Base-by-base conservation (phyloP, 2,113 vertebrate genomes). In the Alaudala cheleensis region DNA sequence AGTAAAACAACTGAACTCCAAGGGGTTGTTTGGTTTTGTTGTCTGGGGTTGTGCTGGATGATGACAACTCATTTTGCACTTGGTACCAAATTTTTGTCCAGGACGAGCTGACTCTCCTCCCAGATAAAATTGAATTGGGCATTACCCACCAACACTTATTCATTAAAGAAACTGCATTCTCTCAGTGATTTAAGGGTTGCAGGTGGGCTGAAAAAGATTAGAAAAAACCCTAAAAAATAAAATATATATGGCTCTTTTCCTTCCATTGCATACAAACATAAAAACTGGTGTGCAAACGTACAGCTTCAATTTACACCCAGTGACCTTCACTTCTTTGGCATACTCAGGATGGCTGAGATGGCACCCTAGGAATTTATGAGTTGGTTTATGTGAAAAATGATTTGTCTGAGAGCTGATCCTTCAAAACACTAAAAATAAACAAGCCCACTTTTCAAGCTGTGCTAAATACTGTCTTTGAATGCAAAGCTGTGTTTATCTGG, bases 361-460 rank as follows among this genome's bases (percentile, higher is more conserved):
- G 26, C 53, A 82, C 56, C 81, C 73, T 26, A 67, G 40, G 49
- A 93, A 91, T 84, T 95, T 92, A 92, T 91, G 86, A 69, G 73
- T 65, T 81, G 56, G 49, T 82, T 95, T 94, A 81, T 54, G 70
- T 80, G 78, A 95, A 95, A 94, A 93, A 92, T 93, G 14, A 82
- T 89, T 95, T 95, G 91, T 91, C 81, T 89, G 57, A 57, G 70
- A 79, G 26, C 49, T 81, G 81, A 89, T 95, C 29, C 77, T 89
- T 89, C 70, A 53, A 79, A 69, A 57, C 50, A 89, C 66, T 82
- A 85, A 69, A 91, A 89, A 94, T 79, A 94, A 89, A 85, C 53
- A 69, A 54, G 26, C 33, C 18, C 61, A 72, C 81, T 89, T 94
- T 65, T 91, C 66, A 90, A 76, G 37, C 73, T 60, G 64, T 71